These are phyloP conservation scores for Dasyornis broadbenti DNA, from an alignment of 2,113 vertebrate genomes.

Conservation along the genomic window DNA sequence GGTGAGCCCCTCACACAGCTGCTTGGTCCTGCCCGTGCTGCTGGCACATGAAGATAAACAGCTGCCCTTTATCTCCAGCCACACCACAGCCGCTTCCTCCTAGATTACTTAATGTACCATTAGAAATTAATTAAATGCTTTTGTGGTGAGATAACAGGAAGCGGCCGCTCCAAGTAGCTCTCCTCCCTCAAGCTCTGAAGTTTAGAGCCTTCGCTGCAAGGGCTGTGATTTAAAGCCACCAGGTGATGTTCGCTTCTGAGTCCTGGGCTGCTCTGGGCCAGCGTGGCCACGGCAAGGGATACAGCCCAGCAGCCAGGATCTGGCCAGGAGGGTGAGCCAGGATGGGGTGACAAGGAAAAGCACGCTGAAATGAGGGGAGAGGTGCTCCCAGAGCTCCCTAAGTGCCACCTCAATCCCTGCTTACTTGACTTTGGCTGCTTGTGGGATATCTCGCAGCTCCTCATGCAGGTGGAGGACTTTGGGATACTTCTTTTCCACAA, in stretches of 20 bases:
- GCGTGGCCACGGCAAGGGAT: rapidly evolving
- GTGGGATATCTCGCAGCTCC: slow-evolving; percentile 84
- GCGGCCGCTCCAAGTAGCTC: slow-evolving; percentile 10
- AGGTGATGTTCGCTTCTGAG: background rate
- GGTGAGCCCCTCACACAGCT: background rate
- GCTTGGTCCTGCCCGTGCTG: background rate
- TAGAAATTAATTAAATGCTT: slow-evolving; percentile 66
- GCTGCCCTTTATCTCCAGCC: slow-evolving; percentile 49
- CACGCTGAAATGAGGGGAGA: background rate
- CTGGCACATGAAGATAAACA: background rate
- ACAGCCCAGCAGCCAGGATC: background rate
- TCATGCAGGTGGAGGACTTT: slow-evolving; percentile 89
- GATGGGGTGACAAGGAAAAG: background rate
- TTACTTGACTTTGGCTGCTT: slow-evolving; percentile 98
- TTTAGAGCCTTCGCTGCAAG: background rate
- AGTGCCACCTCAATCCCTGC: background rate
- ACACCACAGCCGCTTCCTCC: slow-evolving; percentile 27
- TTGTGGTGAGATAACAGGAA: slow-evolving; percentile 51
- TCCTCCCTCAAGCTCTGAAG: background rate
- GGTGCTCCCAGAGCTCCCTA: background rate
- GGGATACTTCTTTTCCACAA: slow-evolving; percentile 97
- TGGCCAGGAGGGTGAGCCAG: rapidly evolving
- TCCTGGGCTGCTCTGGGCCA: background rate
- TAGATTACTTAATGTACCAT: background rate
- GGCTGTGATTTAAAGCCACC: slow-evolving; percentile 15